Evolutionary conservation across 2,797 vertebrate genomes (phyloP).

Genomic region (Danio tinwini): DNA sequence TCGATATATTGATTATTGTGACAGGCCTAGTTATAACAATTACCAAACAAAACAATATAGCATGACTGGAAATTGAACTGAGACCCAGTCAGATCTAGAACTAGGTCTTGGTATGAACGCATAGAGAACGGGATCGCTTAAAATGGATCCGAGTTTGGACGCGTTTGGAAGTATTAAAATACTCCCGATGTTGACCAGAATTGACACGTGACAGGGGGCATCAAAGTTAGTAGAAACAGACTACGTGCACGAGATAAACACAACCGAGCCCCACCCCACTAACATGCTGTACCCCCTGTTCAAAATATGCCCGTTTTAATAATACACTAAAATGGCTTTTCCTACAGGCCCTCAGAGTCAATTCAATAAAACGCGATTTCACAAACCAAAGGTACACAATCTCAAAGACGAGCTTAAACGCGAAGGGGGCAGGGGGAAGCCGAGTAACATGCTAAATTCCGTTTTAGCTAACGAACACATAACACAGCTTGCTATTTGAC

Average conservation of each 20-base stretch:
- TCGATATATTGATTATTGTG: too few species aligned
- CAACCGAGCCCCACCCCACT: slow-evolving; percentile 40
- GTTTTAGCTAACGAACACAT: neutral
- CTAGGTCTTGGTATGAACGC: neutral
- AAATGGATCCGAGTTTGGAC: neutral
- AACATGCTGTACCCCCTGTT: neutral
- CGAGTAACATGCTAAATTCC: neutral
- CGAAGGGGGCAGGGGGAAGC: neutral
- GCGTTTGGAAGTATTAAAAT: neutral
- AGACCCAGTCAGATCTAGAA: neutral
- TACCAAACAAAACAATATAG: too few species aligned
- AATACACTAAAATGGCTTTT: neutral
- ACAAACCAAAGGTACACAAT: neutral
- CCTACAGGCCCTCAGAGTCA: neutral
- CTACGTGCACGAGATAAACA: slow-evolving; percentile 18
- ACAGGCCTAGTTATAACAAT: too few species aligned
- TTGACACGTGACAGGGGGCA: neutral
- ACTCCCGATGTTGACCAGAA: neutral
- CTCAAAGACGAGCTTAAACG: neutral
- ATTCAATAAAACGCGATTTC: neutral
- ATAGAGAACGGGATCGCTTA: neutral
- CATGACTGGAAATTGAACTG: neutral
- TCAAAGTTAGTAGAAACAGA: slow-evolving; percentile 16
- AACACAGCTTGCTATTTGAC: neutral
- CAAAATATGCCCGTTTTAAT: neutral